Evolutionary conservation across 37 sponge, comb jelly and placozoan species (phyloP), one percentile per base, ranked within the genome.

Genomic region (Chondrilla cf. caribensis): DNA sequence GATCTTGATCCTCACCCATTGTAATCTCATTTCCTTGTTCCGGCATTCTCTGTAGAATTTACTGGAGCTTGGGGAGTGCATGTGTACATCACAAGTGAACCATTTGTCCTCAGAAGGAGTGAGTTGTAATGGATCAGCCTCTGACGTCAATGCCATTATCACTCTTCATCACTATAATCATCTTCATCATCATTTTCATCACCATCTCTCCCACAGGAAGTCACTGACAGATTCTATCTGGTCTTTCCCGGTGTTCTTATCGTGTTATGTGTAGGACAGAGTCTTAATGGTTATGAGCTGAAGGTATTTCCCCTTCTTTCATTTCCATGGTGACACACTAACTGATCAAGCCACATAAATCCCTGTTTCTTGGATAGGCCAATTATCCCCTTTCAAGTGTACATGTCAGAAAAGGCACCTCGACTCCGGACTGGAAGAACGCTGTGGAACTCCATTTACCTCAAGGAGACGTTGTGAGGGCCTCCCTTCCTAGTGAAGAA

Each of bases 251-350:
- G 77, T 26, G 68, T 54, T 4, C 79, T 96, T 31, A 80, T 92
- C 35, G 85, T 96, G 33, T 60, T 96, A 78, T 84, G 70, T 42
- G 93, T 93, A 21, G 90, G 93, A 14, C 81, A 66, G 38, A 90
- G 88, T 55, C 79, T 96, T 2, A 96, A 93, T 84, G 96, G 96
- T 21, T 96, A 96, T 67, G 86, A 88, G 32, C 47, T 96, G 57
- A 89, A 88, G 82, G 95, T 90, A 78, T 60, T 80, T 59, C n/a
- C n/a, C n/a, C n/a, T n/a, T n/a, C n/a, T n/a, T n/a, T n/a, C n/a
- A n/a, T n/a, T n/a, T n/a, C n/a, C n/a, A n/a, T n/a, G n/a, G n/a
- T n/a, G n/a, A n/a, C n/a, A n/a, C n/a, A n/a, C n/a, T n/a, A n/a
- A n/a, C n/a, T n/a, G n/a, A n/a, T n/a, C n/a, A n/a, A n/a, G n/a